phyloP scores from a whole-genome alignment of 2,888 invertebrate genomes.

The Drosophila fulvimacula region DNA sequence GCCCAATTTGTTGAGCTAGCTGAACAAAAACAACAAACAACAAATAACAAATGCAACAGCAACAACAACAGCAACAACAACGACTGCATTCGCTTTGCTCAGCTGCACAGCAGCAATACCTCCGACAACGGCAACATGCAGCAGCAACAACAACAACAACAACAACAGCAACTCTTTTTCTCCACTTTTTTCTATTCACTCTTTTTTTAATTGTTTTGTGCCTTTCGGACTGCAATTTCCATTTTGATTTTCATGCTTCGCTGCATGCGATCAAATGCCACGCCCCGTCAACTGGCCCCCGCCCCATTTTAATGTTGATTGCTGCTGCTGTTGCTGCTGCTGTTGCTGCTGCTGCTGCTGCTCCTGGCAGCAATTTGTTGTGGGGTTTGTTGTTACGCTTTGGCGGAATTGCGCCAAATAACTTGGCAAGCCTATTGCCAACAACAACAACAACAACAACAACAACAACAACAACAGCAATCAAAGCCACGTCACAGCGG shows the following conservation, averaged over 20 bases:
- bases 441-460: constrained; percentile 23
- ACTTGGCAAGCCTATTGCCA: constrained; percentile 64
- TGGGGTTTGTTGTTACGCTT: constrained; percentile 71
- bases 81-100: constrained; percentile 74
- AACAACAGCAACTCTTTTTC: constrained; percentile 11
- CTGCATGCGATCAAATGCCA: constrained; percentile 31
- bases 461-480: constrained; percentile 26
- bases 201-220: constrained; percentile 61
- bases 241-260: constrained; percentile 72
- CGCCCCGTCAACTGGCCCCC: constrained; percentile 3
- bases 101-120: constrained; percentile 63
- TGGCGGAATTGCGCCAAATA: constrained; percentile 78
- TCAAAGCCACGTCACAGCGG: constrained; percentile 30
- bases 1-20: constrained; percentile 46
- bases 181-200: constrained; percentile 2
- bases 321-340: neutral
- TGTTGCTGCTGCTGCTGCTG: neutral
- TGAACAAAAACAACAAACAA: constrained; percentile 34
- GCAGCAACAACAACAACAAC: constrained; percentile 8
- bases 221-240: constrained; percentile 61
- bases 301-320: neutral
- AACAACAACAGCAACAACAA: constrained; percentile 27
- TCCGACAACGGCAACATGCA: constrained; percentile 13
- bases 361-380: constrained; percentile 41
- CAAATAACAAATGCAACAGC: constrained; percentile 27